Evolutionary conservation across 2,797 vertebrate species (phyloP).

Genomic region (Pristis pectinata): DNA sequence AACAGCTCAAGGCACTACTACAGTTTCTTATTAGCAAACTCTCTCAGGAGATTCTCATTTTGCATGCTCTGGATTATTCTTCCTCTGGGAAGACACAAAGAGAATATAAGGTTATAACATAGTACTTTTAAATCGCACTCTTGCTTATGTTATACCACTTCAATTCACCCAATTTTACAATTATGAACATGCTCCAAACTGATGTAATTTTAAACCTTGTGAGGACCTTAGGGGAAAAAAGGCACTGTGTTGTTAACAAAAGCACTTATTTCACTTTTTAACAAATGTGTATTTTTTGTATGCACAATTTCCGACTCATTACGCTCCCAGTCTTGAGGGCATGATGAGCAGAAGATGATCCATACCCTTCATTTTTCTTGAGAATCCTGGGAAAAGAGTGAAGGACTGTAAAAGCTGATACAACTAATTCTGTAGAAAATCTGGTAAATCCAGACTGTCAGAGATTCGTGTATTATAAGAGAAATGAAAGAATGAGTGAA

Average conservation of each 20-base stretch:
- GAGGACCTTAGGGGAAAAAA: neutral
- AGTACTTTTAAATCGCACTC: neutral
- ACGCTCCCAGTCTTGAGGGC: neutral
- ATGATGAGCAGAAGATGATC: neutral
- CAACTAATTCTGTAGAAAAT: neutral
- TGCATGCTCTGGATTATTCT: neutral
- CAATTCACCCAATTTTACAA: neutral
- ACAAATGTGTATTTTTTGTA: neutral
- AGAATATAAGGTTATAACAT: neutral
- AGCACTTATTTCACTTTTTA: neutral
- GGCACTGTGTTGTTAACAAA: neutral
- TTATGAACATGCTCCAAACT: neutral
- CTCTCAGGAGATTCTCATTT: neutral
- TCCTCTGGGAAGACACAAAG: neutral
- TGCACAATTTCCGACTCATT: neutral
- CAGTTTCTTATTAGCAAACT: neutral
- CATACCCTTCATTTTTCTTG: neutral
- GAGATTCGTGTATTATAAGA: neutral
- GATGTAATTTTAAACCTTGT: neutral
- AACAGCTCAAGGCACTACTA: neutral
- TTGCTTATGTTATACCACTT: neutral
- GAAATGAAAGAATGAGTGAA: neutral
- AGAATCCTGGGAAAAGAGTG: neutral
- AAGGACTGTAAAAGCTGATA: neutral
- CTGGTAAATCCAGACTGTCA: neutral